Evolutionary conservation across 2,113 vertebrate species (phyloP).

Genomic region (Corythornis madagascariensis): DNA sequence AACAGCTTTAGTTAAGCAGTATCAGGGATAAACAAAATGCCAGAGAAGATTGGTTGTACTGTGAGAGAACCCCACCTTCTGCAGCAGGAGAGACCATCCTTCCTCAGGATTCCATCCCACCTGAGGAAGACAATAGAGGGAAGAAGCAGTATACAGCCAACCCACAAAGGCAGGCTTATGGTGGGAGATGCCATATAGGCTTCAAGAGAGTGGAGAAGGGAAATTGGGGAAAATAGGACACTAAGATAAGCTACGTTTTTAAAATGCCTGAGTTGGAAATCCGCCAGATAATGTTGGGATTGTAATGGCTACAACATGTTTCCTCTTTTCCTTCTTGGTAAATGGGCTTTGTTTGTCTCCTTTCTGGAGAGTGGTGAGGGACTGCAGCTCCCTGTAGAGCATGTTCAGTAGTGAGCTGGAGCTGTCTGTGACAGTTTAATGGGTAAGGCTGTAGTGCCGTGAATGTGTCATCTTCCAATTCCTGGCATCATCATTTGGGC

Average conservation of each 20-base stretch:
- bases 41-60: neutral
- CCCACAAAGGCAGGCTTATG: neutral
- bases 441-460: neutral
- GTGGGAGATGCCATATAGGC: neutral
- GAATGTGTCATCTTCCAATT: neutral
- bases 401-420: neutral
- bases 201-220: neutral
- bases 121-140: conserved; percentile 40
- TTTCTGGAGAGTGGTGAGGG: neutral
- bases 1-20: neutral
- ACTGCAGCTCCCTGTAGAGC: neutral
- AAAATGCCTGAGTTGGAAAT: neutral
- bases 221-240: neutral
- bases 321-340: conserved; percentile 21
- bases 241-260: conserved; percentile 28
- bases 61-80: neutral
- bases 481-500: neutral
- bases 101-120: conserved; percentile 1
- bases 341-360: conserved; percentile 7
- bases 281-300: neutral
- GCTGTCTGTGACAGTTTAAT: neutral
- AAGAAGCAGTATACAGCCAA: conserved; percentile 1
- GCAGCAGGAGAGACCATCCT: neutral
- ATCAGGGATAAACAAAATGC: conserved; percentile 13
- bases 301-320: neutral